phyloP scores from a whole-genome alignment of 2,888 invertebrate genomes.

The Brenthis hecate region DNA sequence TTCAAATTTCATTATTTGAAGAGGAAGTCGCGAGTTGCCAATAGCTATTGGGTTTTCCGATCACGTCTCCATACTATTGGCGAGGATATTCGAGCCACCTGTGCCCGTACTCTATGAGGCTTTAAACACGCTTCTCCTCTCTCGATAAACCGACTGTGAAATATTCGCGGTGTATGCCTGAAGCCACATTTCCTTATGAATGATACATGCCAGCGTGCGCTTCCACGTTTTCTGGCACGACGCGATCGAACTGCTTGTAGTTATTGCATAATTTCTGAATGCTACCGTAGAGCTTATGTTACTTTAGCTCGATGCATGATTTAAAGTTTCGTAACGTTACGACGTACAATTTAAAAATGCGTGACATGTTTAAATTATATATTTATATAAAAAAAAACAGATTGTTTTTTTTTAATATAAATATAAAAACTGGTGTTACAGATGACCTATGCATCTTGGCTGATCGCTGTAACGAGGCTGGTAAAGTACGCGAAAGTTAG shows the following conservation, averaged over 20 bases:
- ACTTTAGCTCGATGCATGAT: slow-evolving; percentile 23
- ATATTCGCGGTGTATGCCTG: slow-evolving; percentile 71
- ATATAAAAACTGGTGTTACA: not conserved
- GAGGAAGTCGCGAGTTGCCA: slow-evolving; percentile 76
- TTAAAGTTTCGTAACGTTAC: not conserved
- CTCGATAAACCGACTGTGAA: slow-evolving; percentile 80
- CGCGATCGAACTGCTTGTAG: slow-evolving; percentile 54
- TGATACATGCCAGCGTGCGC: slow-evolving; percentile 71
- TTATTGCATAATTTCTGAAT: slow-evolving; percentile 59
- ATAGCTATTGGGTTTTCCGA: slow-evolving; percentile 75
- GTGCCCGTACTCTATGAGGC: slow-evolving; percentile 78
- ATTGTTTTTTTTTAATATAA: not conserved
- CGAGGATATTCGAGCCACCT: slow-evolving; percentile 79
- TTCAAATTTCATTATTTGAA: slow-evolving; percentile 81
- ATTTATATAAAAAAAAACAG: no score
- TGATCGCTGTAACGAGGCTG: not conserved
- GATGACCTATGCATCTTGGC: not conserved
- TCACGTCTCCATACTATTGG: slow-evolving; percentile 79
- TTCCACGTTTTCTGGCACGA: slow-evolving; percentile 45
- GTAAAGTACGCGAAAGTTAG: slow-evolving; percentile 26
- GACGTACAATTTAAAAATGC: no score
- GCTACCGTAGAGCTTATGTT: slow-evolving; percentile 45
- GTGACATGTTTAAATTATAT: no score
- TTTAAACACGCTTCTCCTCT: slow-evolving; percentile 75
- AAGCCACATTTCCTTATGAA: slow-evolving; percentile 75